Percentiles rank a stretch among this genome's conserved stretches.
Conservation (phyloP, 2,888 invertebrate species). For the Drosophila ustulata region DNA sequence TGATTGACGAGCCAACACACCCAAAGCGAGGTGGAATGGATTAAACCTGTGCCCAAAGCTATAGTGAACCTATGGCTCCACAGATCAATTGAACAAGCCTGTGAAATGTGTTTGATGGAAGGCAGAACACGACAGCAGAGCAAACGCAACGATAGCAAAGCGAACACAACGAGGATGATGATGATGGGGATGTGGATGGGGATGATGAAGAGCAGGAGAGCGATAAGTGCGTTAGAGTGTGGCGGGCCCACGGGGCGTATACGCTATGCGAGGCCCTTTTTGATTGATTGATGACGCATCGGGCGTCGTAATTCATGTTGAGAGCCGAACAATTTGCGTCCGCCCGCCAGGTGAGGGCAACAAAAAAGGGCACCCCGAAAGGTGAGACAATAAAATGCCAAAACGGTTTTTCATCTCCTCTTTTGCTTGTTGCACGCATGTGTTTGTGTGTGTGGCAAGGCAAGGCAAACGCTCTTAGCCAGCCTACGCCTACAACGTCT, state of each 20-base stretch:
- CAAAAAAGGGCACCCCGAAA: conserved; percentile 29
- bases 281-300: conserved; percentile 77
- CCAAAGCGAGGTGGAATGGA: neutral
- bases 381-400: conserved; percentile 70
- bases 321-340: conserved; percentile 71
- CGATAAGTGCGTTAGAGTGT: conserved; percentile 57
- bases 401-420: conserved; percentile 39
- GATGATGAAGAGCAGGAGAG: conserved; percentile 4
- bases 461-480: conserved; percentile 19
- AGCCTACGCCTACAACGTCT: conserved; percentile 39
- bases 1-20: conserved; percentile 58
- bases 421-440: conserved; percentile 31
- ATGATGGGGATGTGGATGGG: conserved; percentile 13
- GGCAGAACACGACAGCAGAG: conserved; percentile 15
- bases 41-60: conserved; percentile 11
- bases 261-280: conserved; percentile 42
- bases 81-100: conserved; percentile 62
- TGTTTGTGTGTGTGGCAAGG: conserved; percentile 7
- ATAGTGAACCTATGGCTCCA: conserved; percentile 17
- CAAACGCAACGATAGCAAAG: conserved; percentile 2
- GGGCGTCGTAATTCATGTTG: conserved; percentile 75
- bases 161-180: conserved; percentile 8
- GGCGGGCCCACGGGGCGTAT: conserved; percentile 65
- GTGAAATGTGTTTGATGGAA: conserved; percentile 42
- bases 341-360: conserved; percentile 20